These are phyloP conservation scores for Zaprionus africanus DNA, from an alignment of 1,140 invertebrate species.

Conservation along the genomic window DNA sequence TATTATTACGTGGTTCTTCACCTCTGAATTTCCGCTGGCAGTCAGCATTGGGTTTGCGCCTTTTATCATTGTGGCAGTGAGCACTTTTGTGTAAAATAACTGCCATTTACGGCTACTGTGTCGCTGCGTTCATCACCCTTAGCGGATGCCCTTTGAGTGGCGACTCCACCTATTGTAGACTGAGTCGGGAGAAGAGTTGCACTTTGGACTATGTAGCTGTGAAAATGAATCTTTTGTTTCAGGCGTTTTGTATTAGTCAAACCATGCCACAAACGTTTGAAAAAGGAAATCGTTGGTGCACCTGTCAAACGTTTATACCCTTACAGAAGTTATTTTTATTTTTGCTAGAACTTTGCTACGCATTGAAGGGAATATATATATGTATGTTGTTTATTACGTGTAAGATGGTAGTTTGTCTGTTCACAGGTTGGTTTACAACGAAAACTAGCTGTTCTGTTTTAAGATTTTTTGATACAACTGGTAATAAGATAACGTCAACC, in stretches of 20 bases:
- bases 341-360: too few relatives aligned
- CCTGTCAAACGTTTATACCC: conserved; percentile 50
- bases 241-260: conserved; percentile 52
- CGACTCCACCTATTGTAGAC: conserved; percentile 54
- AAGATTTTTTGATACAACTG: too few relatives aligned
- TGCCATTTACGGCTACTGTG: conserved; percentile 60
- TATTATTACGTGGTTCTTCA: conserved; percentile 75
- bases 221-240: conserved; percentile 76
- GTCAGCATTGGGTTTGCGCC: conserved; percentile 11
- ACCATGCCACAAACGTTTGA: background rate
- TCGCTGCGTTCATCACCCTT: conserved; percentile 30
- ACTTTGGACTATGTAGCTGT: conserved; percentile 63
- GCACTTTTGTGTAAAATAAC: conserved; percentile 58
- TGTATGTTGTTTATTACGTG: background rate
- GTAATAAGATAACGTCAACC: too few relatives aligned
- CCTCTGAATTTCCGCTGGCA: conserved; percentile 66
- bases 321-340: background rate
- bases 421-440: too few relatives aligned
- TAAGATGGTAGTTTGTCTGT: background rate
- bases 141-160: conserved; percentile 74
- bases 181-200: conserved; percentile 66
- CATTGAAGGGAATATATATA: background rate
- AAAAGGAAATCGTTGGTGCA: conserved; percentile 57
- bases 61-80: conserved; percentile 59
- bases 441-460: too few relatives aligned